phyloP scores from a whole-genome alignment of 2,888 invertebrate genomes.

The Amblyjoppa proteus region DNA sequence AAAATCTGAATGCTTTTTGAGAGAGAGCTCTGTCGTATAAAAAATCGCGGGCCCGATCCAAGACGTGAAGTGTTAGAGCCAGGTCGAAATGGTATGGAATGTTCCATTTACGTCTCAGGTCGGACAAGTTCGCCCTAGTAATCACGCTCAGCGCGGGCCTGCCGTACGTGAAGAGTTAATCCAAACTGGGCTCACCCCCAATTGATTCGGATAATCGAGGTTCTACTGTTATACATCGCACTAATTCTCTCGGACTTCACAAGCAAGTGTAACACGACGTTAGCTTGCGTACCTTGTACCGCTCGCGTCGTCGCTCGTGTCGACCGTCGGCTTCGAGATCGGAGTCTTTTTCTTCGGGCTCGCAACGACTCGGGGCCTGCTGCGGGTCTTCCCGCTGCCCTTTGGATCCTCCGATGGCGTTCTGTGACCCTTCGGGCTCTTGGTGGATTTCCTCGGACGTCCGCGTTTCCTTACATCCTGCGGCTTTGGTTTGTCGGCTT shows the following conservation, averaged over 20 bases:
- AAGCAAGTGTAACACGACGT: conserved; percentile 60
- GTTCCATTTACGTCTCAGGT: no score
- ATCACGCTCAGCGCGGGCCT: no score
- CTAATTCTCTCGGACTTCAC: conserved; percentile 41
- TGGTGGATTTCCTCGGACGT: conserved; percentile 86
- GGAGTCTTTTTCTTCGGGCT: conserved; percentile 84
- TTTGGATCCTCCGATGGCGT: conserved; percentile 75
- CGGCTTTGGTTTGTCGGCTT: conserved; percentile 83
- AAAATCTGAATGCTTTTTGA: no score
- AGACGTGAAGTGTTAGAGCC: no score
- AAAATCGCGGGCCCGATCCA: no score
- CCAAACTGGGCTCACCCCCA: no score
- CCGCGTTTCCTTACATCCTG: conserved; percentile 85
- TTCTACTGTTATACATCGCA: not conserved
- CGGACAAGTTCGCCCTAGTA: no score
- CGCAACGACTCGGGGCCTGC: conserved; percentile 65
- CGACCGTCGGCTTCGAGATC: conserved; percentile 83
- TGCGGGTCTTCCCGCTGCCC: conserved; percentile 75
- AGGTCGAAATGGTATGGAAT: no score
- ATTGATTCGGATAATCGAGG: no score
- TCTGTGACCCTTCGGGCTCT: conserved; percentile 78
- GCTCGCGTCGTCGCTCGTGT: conserved; percentile 83
- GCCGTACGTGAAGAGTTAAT: no score
- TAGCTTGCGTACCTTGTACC: conserved; percentile 70
- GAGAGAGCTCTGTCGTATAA: no score